These are phyloP conservation scores for Apantesis nais DNA, from an alignment of 2,888 invertebrate species.

Conservation along the genomic window DNA sequence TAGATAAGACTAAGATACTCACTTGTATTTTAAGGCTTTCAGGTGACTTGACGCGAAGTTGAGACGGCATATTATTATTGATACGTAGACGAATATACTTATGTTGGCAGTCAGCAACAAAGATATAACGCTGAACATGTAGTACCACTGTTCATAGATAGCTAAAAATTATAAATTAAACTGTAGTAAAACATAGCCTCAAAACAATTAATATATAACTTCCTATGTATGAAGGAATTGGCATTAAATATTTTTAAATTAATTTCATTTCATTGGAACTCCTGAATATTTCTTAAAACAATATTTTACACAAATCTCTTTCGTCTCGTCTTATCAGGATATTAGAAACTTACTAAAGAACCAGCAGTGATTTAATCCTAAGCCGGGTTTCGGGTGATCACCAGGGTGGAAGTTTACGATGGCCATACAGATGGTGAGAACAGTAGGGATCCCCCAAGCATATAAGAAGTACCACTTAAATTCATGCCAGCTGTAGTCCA, in stretches of 20 bases:
- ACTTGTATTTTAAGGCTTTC: slow-evolving; percentile 84
- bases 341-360: slow-evolving; percentile 81
- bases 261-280: not conserved
- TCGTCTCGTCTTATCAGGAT: not conserved
- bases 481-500: slow-evolving; percentile 85
- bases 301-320: not conserved
- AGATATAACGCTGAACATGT: slow-evolving; percentile 88
- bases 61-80: slow-evolving; percentile 84
- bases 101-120: slow-evolving; percentile 84
- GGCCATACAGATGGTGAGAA: slow-evolving; percentile 81
- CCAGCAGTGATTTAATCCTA: slow-evolving; percentile 87
- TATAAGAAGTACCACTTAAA: slow-evolving; percentile 83
- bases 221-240: not conserved
- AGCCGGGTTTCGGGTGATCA: slow-evolving; percentile 81
- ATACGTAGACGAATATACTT: slow-evolving; percentile 86
- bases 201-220: not conserved
- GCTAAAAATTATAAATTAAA: slow-evolving; percentile 69
- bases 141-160: slow-evolving; percentile 83
- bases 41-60: slow-evolving; percentile 75
- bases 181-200: not conserved
- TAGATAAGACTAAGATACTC: slow-evolving; percentile 44
- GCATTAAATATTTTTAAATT: not conserved
- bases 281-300: not conserved
- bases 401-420: slow-evolving; percentile 83
- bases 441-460: slow-evolving; percentile 85